These are phyloP conservation scores for Tachypleus tridentatus DNA, from an alignment of 1,140 invertebrate species.

Conservation along the genomic window DNA sequence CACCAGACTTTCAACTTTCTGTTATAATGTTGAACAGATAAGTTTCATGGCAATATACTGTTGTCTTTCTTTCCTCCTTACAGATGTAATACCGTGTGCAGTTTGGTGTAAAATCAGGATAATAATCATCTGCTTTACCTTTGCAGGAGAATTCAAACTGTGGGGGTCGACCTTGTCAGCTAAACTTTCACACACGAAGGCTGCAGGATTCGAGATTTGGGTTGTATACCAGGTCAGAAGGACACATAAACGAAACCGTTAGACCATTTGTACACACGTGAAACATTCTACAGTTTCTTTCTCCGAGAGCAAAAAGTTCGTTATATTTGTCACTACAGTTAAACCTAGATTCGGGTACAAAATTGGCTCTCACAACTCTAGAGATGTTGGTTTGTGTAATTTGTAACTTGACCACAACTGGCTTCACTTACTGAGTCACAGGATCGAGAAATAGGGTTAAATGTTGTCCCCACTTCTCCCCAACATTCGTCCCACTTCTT, in stretches of 20 bases:
- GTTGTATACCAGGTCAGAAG: constrained; percentile 1
- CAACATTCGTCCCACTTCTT: constrained; percentile 15
- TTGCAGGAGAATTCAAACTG: constrained; percentile 3
- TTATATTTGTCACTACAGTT: background rate
- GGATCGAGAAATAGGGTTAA: too few relatives aligned
- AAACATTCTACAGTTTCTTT: constrained; percentile 6
- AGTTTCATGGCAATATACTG: constrained; percentile 14
- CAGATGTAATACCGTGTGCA: constrained; percentile 17
- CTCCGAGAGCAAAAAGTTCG: background rate
- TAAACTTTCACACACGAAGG: background rate
- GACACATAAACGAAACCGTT: constrained; percentile 9
- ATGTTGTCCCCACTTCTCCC: constrained; percentile 9
- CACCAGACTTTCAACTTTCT: constrained; percentile 9
- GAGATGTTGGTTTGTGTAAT: too few relatives aligned
- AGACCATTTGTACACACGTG: constrained; percentile 11
- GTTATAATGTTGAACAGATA: constrained; percentile 11
- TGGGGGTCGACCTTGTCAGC: background rate
- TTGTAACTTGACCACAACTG: too few relatives aligned
- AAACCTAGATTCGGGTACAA: background rate
- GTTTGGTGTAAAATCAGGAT: constrained; percentile 9
- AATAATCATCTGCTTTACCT: constrained; percentile 11
- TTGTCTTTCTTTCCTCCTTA: constrained; percentile 9
- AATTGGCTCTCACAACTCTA: too few relatives aligned
- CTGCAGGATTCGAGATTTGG: background rate
- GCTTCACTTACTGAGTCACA: too few relatives aligned